phyloP scores from a whole-genome alignment of 1,140 invertebrate genomes.

The Galleria mellonella region DNA sequence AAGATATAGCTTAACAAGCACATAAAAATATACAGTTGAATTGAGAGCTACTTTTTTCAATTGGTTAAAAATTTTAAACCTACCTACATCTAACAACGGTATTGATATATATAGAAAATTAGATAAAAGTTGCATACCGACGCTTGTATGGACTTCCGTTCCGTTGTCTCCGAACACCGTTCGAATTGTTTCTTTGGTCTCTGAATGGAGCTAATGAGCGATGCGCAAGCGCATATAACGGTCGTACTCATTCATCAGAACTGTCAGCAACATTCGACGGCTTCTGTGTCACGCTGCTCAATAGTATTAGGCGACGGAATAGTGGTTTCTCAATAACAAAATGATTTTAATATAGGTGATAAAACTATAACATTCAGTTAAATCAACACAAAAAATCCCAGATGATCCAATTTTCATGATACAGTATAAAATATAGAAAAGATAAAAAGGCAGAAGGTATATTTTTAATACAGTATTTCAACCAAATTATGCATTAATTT shows the following conservation, averaged over 20 bases:
- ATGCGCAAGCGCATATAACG: constrained; percentile 49
- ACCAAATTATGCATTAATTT: no score
- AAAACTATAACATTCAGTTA: background rate
- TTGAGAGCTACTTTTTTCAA: no score
- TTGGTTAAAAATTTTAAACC: no score
- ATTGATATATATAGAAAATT: constrained; percentile 8
- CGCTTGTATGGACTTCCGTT: constrained; percentile 56
- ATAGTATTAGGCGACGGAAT: background rate
- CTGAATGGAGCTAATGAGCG: constrained; percentile 58
- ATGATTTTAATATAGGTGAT: background rate
- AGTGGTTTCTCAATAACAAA: constrained; percentile 1
- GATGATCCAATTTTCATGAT: background rate
- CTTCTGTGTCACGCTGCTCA: constrained; percentile 43
- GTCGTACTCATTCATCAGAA: constrained; percentile 64
- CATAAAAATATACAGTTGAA: no score
- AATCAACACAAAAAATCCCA: background rate
- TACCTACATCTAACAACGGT: no score
- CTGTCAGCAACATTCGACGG: constrained; percentile 68
- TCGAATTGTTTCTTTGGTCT: constrained; percentile 56
- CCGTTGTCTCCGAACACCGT: constrained; percentile 29
- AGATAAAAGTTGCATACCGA: constrained; percentile 36
- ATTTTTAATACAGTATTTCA: background rate
- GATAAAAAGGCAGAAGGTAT: background rate
- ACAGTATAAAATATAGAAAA: background rate
- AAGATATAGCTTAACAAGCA: no score